Percentiles rank a stretch among this genome's conserved stretches.
phyloP scores from a whole-genome alignment of 2,888 invertebrate species.

The Coecobrya sp. region DNA sequence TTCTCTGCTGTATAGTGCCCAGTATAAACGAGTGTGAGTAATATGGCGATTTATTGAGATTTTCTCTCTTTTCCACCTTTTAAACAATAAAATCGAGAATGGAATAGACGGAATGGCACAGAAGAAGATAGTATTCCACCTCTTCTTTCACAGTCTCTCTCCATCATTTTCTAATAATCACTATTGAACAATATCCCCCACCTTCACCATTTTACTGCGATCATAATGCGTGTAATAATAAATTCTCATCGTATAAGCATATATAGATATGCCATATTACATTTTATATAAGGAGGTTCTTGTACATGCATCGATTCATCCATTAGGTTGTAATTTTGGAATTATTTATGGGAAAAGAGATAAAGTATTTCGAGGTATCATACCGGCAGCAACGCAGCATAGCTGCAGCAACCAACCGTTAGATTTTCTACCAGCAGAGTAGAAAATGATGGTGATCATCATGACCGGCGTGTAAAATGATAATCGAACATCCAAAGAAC shows the following conservation, averaged over 20 bases:
- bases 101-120: neutral
- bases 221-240: neutral
- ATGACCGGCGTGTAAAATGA: conserved; percentile 10
- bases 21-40: neutral
- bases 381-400: conserved; percentile 1
- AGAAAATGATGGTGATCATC: neutral
- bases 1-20: neutral
- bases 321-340: conserved; percentile 76
- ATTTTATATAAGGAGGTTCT: neutral
- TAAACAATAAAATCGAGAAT: conserved; percentile 38
- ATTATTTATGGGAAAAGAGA: conserved; percentile 76
- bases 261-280: neutral
- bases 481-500: neutral
- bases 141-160: conserved; percentile 9
- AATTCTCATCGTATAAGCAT: neutral
- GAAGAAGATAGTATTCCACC: neutral
- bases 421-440: neutral
- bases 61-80: conserved; percentile 32
- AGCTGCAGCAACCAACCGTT: neutral
- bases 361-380: conserved; percentile 30
- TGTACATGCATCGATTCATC: conserved; percentile 42
- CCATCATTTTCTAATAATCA: conserved; percentile 37
- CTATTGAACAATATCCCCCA: conserved; percentile 20
- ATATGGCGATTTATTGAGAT: conserved; percentile 34
- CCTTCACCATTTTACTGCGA: conserved; percentile 31